These are phyloP conservation scores for Kuschelorhynchus macadamiae DNA, from an alignment of 2,888 invertebrate species.

Conservation along the genomic window DNA sequence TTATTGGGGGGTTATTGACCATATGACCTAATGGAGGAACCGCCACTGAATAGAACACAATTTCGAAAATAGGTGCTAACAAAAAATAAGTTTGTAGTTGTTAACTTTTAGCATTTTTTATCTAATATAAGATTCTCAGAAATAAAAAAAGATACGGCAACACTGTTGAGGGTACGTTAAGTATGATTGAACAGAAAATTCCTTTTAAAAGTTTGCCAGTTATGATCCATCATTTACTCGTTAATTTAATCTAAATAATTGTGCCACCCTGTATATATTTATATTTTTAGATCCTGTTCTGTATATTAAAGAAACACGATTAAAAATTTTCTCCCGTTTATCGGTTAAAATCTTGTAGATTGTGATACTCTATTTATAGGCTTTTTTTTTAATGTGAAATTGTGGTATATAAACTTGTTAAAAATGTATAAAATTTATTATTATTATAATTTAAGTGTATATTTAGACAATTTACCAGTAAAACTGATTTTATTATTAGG, in stretches of 20 bases:
- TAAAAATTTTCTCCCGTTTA: slow-evolving; percentile 24
- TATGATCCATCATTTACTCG: too few relatives aligned
- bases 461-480: slow-evolving; percentile 20
- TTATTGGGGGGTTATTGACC: too few relatives aligned
- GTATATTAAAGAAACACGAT: slow-evolving; percentile 24
- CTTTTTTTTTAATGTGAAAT: slow-evolving; percentile 44
- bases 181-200: too few relatives aligned
- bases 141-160: too few relatives aligned
- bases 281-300: slow-evolving; percentile 34
- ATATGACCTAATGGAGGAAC: too few relatives aligned
- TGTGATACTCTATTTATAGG: slow-evolving; percentile 51
- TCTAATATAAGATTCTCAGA: too few relatives aligned
- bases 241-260: slow-evolving; percentile 16
- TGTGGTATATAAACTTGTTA: slow-evolving; percentile 46
- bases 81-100: too few relatives aligned
- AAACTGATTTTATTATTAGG: slow-evolving; percentile 20
- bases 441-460: slow-evolving; percentile 29
- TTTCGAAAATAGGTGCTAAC: too few relatives aligned
- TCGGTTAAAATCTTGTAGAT: slow-evolving; percentile 47
- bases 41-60: too few relatives aligned
- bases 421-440: slow-evolving; percentile 47
- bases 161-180: too few relatives aligned
- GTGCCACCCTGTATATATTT: slow-evolving; percentile 24
- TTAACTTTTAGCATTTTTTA: too few relatives aligned
- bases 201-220: too few relatives aligned